phyloP scores from a whole-genome alignment of 2,797 vertebrate genomes.

The Fundulus diaphanus region DNA sequence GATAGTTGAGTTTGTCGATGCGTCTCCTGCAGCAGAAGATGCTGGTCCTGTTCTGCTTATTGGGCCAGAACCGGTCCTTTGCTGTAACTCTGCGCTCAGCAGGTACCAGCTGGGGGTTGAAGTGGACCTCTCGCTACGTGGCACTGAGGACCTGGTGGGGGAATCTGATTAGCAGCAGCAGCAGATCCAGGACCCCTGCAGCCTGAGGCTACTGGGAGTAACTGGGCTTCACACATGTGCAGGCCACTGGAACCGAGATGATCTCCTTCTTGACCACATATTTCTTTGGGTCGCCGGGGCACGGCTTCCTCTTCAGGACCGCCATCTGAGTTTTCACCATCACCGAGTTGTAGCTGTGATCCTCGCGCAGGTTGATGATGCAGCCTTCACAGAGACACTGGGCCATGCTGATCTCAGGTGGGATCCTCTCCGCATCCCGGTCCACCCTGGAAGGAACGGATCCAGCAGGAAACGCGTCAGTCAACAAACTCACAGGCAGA shows the following conservation, averaged over 20 bases:
- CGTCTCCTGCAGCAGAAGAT: too few relatives aligned
- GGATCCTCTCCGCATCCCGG: constrained; percentile 70
- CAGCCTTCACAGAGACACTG: constrained; percentile 83
- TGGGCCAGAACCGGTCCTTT: too few relatives aligned
- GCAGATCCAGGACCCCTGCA: too few relatives aligned
- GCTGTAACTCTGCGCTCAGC: too few relatives aligned
- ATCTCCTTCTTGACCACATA: constrained; percentile 56
- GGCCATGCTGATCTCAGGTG: constrained; percentile 72
- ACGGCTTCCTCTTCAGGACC: constrained; percentile 72
- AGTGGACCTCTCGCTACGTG: too few relatives aligned
- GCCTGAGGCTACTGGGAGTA: neutral
- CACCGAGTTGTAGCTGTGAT: constrained; percentile 74
- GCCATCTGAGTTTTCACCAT: constrained; percentile 59
- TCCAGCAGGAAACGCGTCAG: neutral
- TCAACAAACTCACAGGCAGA: too few relatives aligned
- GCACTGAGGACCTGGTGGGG: too few relatives aligned
- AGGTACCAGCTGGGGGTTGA: too few relatives aligned
- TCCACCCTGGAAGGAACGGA: constrained; percentile 65
- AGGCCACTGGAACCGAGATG: constrained; percentile 79
- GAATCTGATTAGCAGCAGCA: too few relatives aligned
- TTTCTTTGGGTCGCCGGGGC: neutral
- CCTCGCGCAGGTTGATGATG: constrained; percentile 67
- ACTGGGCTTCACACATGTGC: constrained; percentile 73
- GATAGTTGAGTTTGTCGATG: too few relatives aligned
- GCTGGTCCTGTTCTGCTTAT: too few relatives aligned